A percentile compares a stretch with the other conserved stretches of the same genome.
Conservation (phyloP, 2,113 vertebrate species). For the Gobiocypris rarus region DNA sequence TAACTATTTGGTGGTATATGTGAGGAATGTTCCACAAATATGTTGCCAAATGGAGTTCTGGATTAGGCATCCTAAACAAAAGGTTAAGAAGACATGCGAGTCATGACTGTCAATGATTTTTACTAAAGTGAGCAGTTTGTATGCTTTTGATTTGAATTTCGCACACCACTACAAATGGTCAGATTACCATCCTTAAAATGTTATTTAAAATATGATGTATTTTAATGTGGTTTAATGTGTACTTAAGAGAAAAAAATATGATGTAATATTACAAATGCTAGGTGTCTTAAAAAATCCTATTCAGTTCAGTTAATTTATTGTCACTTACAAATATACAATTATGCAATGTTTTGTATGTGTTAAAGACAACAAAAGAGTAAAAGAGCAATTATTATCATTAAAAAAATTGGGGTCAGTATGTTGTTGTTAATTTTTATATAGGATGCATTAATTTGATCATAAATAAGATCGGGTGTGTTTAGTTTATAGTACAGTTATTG, state of each 20-base stretch:
- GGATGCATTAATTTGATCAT: neutral
- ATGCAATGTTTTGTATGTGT: neutral
- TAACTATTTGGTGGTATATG: neutral
- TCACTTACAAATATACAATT: neutral
- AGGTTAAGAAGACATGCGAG: neutral
- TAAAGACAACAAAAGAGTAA: neutral
- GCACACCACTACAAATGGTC: neutral
- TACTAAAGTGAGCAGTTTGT: neutral
- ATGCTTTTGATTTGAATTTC: neutral
- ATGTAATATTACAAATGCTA: neutral
- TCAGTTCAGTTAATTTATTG: neutral
- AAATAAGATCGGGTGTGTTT: neutral
- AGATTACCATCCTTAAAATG: neutral
- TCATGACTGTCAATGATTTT: neutral
- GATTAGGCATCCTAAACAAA: neutral
- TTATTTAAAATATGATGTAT: neutral
- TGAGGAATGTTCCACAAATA: neutral
- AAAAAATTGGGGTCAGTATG: neutral
- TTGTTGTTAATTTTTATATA: neutral
- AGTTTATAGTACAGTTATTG: conserved; percentile 1
- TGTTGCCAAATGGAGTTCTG: neutral
- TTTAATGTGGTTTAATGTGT: no score
- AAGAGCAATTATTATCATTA: neutral
- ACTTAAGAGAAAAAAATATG: neutral
- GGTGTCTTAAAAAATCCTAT: neutral